Evolutionary conservation across 2,888 invertebrate species (phyloP).

Genomic region (Hyles lineata): DNA sequence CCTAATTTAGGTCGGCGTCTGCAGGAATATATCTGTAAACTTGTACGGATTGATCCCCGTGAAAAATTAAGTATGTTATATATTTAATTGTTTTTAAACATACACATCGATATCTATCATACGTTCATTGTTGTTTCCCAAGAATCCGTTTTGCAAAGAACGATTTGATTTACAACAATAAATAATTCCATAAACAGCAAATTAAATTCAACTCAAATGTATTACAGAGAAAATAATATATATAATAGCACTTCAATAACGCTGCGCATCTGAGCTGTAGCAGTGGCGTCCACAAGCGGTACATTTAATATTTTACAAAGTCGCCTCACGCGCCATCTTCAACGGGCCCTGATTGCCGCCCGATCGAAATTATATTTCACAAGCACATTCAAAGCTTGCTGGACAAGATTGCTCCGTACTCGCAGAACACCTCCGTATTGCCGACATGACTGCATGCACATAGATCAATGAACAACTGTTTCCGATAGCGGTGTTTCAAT

Average conservation of each 20-base stretch:
- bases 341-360: slow-evolving; percentile 84
- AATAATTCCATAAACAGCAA: not conserved
- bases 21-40: too few species aligned
- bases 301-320: slow-evolving; percentile 79
- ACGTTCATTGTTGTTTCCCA: too few species aligned
- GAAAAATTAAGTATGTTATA: too few species aligned
- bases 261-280: slow-evolving; percentile 28
- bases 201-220: not conserved
- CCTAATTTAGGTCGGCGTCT: too few species aligned
- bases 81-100: too few species aligned
- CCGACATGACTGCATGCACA: not conserved
- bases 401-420: slow-evolving; percentile 73
- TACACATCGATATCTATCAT: too few species aligned
- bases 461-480: slow-evolving; percentile 19
- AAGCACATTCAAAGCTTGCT: slow-evolving; percentile 79
- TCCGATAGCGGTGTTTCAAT: too few species aligned
- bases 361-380: slow-evolving; percentile 84
- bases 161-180: not conserved
- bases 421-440: slow-evolving; percentile 10
- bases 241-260: slow-evolving; percentile 27
- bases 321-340: slow-evolving; percentile 83
- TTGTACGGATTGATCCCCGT: too few species aligned
- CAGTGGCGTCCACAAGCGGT: slow-evolving; percentile 39
- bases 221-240: slow-evolving; percentile 16
- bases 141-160: not conserved